Conservation (phyloP, 2,113 vertebrate species). For the Hyperoodon ampullatus region DNA sequence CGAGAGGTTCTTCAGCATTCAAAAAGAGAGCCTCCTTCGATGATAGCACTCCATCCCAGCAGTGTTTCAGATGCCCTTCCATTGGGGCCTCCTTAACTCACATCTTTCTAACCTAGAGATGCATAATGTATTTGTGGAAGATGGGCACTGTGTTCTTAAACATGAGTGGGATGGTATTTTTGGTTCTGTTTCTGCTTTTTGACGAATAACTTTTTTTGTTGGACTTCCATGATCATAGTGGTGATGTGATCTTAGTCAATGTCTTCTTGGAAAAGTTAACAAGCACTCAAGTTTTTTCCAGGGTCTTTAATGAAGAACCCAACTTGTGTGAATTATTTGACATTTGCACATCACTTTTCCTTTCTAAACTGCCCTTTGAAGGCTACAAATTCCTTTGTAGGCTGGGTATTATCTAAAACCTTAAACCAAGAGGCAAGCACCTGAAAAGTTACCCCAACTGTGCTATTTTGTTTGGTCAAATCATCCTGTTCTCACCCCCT, state of each 20-base stretch:
- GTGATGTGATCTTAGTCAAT: background rate
- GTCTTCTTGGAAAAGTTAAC: slow-evolving; percentile 20
- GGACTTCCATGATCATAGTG: slow-evolving; percentile 4
- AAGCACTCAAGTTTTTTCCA: background rate
- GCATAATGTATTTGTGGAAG: background rate
- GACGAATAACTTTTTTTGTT: background rate
- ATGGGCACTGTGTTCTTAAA: background rate
- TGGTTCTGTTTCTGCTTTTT: slow-evolving; percentile 24
- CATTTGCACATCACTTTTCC: background rate
- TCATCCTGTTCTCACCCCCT: background rate
- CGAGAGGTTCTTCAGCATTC: background rate
- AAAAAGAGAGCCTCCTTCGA: background rate
- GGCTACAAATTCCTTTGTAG: background rate
- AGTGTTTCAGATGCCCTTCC: background rate
- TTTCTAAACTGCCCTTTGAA: slow-evolving; percentile 29
- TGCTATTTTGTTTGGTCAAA: background rate
- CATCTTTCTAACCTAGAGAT: slow-evolving; percentile 26
- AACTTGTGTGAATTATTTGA: background rate
- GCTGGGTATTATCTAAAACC: background rate
- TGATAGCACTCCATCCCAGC: background rate
- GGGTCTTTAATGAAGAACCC: background rate
- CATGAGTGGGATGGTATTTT: background rate
- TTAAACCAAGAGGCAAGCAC: slow-evolving; percentile 24
- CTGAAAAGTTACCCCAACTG: slow-evolving; percentile 24
- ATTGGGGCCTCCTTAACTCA: background rate